Evolutionary conservation across 2,888 invertebrate genomes (phyloP).

Genomic region (Caenorhabditis angaria): DNA sequence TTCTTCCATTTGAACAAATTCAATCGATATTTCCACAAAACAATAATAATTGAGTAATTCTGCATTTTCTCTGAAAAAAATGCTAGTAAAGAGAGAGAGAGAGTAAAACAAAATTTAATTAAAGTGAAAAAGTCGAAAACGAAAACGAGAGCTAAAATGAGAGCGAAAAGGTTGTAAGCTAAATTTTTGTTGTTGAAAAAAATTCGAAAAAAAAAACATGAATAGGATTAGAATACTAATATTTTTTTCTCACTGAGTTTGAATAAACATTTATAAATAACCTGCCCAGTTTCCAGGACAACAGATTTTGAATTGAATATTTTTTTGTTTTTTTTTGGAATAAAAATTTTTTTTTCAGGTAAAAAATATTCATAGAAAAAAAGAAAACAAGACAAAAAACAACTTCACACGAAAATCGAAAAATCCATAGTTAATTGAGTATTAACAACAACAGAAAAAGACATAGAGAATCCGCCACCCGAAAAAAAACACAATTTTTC

Average conservation of each 20-base stretch:
- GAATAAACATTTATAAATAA: neutral
- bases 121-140: neutral
- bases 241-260: neutral
- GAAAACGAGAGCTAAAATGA: neutral
- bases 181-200: conserved; percentile 26
- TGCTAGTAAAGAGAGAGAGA: too few species aligned
- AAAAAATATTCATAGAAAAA: conserved; percentile 1
- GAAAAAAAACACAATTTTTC: conserved; percentile 5
- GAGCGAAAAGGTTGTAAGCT: conserved; percentile 13
- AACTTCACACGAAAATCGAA: too few species aligned
- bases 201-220: conserved; percentile 19
- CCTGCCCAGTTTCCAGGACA: neutral
- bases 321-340: neutral
- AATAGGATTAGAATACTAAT: conserved; percentile 12
- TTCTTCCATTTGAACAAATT: conserved; percentile 46
- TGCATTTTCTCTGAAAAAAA: conserved; percentile 6
- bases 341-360: neutral
- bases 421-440: conserved; percentile 36
- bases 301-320: neutral
- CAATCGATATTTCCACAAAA: conserved; percentile 62
- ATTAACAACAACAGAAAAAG: conserved; percentile 34
- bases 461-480: conserved; percentile 8
- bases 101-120: neutral
- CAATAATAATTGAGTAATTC: conserved; percentile 49
- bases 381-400: conserved; percentile 5